phyloP scores from a whole-genome alignment of 1,140 invertebrate genomes.

The Eciton burchellii region DNA sequence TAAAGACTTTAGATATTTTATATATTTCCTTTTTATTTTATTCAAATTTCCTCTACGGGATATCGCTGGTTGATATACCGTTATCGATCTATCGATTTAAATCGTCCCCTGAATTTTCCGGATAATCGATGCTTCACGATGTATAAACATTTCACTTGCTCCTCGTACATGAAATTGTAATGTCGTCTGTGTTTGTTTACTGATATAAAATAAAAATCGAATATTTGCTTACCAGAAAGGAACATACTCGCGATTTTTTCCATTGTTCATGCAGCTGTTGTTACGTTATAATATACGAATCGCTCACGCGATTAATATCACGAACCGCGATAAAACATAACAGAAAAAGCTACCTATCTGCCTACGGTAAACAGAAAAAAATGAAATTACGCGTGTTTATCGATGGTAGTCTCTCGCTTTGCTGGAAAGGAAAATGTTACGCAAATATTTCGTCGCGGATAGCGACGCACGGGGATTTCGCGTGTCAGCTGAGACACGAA shows the following conservation, averaged over 20 bases:
- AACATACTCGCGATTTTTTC: not conserved
- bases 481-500: not conserved
- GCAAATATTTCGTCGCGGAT: slow-evolving; percentile 21
- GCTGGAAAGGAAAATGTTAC: slow-evolving; percentile 5
- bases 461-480: slow-evolving; percentile 6
- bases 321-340: not conserved
- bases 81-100: not conserved
- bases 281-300: not conserved
- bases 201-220: slow-evolving; percentile 28
- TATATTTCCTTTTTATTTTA: not conserved
- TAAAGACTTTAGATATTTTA: too few species aligned
- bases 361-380: slow-evolving; percentile 43
- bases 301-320: slow-evolving; percentile 4
- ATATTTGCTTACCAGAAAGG: not conserved
- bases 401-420: slow-evolving; percentile 15
- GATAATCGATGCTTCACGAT: not conserved
- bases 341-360: slow-evolving; percentile 45
- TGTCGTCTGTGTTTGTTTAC: slow-evolving; percentile 33
- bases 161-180: not conserved
- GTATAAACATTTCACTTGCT: not conserved
- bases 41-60: too few species aligned
- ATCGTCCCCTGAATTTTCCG: not conserved
- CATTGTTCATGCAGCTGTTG: slow-evolving; percentile 8
- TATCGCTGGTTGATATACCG: not conserved
- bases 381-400: slow-evolving; percentile 48